Conservation (phyloP, 2,113 vertebrate genomes). For the Hymenochirus boettgeri region DNA sequence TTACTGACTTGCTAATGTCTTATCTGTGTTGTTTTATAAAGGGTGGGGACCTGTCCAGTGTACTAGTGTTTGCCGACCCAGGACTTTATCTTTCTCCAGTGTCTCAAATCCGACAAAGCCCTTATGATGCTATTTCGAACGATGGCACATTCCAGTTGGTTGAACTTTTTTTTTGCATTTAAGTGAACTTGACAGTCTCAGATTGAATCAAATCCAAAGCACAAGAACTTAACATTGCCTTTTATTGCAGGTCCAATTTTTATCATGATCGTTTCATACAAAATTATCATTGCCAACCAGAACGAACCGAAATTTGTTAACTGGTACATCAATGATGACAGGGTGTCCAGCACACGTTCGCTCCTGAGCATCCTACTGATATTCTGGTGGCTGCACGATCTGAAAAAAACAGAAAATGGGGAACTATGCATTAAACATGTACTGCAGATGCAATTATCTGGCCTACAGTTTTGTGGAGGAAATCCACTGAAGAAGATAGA, state of each 20-base stretch:
- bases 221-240: too few relatives aligned
- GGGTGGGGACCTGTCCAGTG: slow-evolving; percentile 86
- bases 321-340: slow-evolving; percentile 95
- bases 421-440: slow-evolving; percentile 96
- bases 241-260: slow-evolving; percentile 83
- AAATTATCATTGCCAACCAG: slow-evolving; percentile 91
- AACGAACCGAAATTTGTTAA: slow-evolving; percentile 88
- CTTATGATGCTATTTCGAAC: slow-evolving; percentile 98
- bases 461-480: slow-evolving; percentile 28
- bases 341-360: slow-evolving; percentile 88
- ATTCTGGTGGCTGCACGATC: slow-evolving; percentile 79
- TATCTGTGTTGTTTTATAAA: slow-evolving; percentile 49
- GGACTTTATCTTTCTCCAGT: slow-evolving; percentile 92
- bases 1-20: not conserved
- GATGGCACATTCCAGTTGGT: slow-evolving; percentile 96
- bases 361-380: slow-evolving; percentile 77
- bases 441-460: slow-evolving; percentile 80
- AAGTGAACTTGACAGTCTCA: too few relatives aligned
- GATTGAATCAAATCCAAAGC: too few relatives aligned
- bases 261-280: slow-evolving; percentile 98
- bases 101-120: slow-evolving; percentile 95
- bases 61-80: slow-evolving; percentile 75
- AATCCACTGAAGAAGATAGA: slow-evolving; percentile 48
- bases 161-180: not conserved
- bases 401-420: slow-evolving; percentile 89